Base-by-base conservation (phyloP, 2,888 invertebrate species). In the Athripsodes cinereus region DNA sequence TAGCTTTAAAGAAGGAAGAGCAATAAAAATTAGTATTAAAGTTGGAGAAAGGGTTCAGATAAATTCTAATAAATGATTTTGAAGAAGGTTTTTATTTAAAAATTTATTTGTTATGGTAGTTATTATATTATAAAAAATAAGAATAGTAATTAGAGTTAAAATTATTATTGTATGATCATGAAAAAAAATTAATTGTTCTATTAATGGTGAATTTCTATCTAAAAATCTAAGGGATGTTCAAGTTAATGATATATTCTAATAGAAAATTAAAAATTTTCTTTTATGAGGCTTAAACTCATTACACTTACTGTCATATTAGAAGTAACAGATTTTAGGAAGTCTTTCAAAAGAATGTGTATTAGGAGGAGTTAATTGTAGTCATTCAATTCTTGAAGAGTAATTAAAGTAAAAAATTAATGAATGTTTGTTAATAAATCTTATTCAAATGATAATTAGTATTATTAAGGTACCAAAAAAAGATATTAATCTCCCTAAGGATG, bases 201-300 rank as follows among this genome's bases (percentile, higher is more conserved):
- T 85, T 72, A 83, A 69, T 40, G 82, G 82, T 0, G 84, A 84
- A 49, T 75, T 73, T 66, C 81, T 72, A 74, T 85, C 81, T 82
- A 84, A 83, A 62, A 84, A 69, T 60, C 73, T 74, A 65, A 83
- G 66, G 67, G 76, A 78, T 64, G 79, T 76, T 80, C 81, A 82
- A 66, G 80, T 81, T 8, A 13, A 8, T 8, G 73, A 78, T 73
- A 72, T 82, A 81, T 78, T 81, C 78, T 81, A 81, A 82, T 77
- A 80, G 82, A 82, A 80, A 76, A 73, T 72, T 68, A 72, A 67
- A n/a, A 69, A 71, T 74, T 79, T 83, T 83, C 83, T 83, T 82
- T 73, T 75, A 80, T 81, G 82, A 74, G 79, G 77, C 78, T 84
- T 84, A 84, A 84, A 79, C 82, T 78, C 81, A 82, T 79, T 76